These are phyloP conservation scores for Drosophila differens DNA, from an alignment of 2,888 invertebrate genomes.

Conservation along the genomic window DNA sequence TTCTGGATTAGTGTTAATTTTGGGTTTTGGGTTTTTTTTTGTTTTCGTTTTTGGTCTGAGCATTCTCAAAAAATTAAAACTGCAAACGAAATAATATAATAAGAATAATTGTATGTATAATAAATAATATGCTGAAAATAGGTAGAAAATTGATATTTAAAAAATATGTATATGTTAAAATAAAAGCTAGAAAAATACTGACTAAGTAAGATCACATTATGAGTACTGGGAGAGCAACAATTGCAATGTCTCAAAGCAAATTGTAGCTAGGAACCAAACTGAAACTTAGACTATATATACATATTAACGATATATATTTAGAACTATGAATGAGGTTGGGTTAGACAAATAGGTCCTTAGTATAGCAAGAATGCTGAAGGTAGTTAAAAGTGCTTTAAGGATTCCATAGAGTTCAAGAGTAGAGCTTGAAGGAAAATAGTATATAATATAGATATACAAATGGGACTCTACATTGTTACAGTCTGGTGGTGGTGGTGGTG, in stretches of 20 bases:
- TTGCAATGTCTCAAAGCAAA: neutral
- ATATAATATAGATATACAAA: constrained; percentile 1
- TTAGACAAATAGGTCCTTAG: constrained; percentile 3
- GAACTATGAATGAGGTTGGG: neutral
- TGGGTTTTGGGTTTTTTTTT: constrained; percentile 44
- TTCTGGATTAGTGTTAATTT: constrained; percentile 62
- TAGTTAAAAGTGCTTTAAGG: neutral
- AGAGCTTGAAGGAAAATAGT: neutral
- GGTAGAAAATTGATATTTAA: constrained; percentile 78
- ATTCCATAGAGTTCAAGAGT: neutral
- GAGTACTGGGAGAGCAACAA: constrained; percentile 5
- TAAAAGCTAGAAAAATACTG: constrained; percentile 69
- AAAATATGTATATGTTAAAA: constrained; percentile 80
- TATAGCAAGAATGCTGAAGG: neutral
- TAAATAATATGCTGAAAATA: constrained; percentile 74
- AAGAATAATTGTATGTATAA: constrained; percentile 52
- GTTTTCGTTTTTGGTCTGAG: constrained; percentile 35
- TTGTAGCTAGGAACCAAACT: constrained; percentile 14
- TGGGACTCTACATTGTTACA: constrained; percentile 22
- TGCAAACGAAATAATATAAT: constrained; percentile 76
- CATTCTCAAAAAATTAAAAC: constrained; percentile 63
- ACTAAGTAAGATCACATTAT: constrained; percentile 29
- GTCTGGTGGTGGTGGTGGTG: constrained; percentile 14
- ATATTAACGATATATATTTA: constrained; percentile 1
- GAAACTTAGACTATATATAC: constrained; percentile 24